A percentile compares a stretch with the other conserved stretches of the same genome.
Conservation (phyloP, 2,797 vertebrate genomes). For the Takifugu rubripes region DNA sequence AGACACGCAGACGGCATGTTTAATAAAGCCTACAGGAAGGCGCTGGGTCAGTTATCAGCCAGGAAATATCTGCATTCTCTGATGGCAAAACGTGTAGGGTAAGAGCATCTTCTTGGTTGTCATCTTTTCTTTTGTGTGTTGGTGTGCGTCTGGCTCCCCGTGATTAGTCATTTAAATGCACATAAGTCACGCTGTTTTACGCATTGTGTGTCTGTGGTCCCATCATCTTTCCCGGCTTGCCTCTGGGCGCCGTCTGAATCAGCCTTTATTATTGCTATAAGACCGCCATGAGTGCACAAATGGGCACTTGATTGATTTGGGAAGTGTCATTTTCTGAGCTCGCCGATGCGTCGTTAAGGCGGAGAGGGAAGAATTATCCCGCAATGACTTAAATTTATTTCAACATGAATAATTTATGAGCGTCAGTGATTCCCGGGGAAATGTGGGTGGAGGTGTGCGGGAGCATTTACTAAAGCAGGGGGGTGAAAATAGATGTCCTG, state of each 20-base stretch:
- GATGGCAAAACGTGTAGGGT: conserved; percentile 92
- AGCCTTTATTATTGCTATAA: conserved; percentile 22
- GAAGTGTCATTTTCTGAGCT: conserved; percentile 32
- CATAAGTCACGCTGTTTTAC: conserved; percentile 41
- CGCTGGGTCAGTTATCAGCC: conserved; percentile 89
- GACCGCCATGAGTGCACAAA: conserved; percentile 11
- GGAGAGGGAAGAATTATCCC: conserved; percentile 31
- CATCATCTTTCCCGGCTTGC: conserved; percentile 31
- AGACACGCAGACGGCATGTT: conserved; percentile 93
- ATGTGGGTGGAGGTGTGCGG: not conserved
- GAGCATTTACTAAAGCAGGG: conserved; percentile 20
- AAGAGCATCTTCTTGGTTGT: conserved; percentile 71
- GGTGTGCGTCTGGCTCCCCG: conserved; percentile 47
- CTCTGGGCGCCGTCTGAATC: conserved; percentile 16
- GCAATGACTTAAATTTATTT: conserved; percentile 64
- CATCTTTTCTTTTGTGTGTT: conserved; percentile 35
- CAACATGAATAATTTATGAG: conserved; percentile 84
- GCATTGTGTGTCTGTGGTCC: conserved; percentile 44
- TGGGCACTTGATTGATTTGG: conserved; percentile 42
- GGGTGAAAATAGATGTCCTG: not conserved
- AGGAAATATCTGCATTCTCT: conserved; percentile 92
- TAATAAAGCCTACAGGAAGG: conserved; percentile 94
- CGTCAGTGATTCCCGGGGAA: conserved; percentile 47
- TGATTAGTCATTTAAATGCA: conserved; percentile 37
- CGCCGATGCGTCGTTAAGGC: conserved; percentile 34